Percentiles rank a stretch among this genome's conserved stretches.
Conservation (phyloP, 2,888 invertebrate species). For the Aspidiotus destructor region DNA sequence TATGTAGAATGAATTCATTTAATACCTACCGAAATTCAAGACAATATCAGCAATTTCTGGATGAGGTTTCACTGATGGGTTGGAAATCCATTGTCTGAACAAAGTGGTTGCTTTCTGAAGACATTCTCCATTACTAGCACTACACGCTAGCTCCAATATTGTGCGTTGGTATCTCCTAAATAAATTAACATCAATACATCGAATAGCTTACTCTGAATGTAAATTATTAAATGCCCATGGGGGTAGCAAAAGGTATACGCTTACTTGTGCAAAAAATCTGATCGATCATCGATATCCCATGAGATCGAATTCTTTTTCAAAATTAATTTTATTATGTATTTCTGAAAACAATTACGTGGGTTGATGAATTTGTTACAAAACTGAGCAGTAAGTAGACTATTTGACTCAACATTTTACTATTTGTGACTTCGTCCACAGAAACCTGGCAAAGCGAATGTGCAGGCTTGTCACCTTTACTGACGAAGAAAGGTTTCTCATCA, state of each 20-base stretch:
- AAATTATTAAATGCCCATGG: background rate
- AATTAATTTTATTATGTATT: constrained; percentile 30
- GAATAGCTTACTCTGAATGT: background rate
- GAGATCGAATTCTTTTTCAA: constrained; percentile 9
- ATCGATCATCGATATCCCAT: constrained; percentile 20
- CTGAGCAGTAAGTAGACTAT: background rate
- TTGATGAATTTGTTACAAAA: background rate
- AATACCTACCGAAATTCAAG: constrained; percentile 17
- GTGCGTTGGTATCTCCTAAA: constrained; percentile 54
- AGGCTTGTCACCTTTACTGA: no score
- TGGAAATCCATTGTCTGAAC: constrained; percentile 44
- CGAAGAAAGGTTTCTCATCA: no score
- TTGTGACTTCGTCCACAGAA: no score
- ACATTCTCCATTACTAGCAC: constrained; percentile 53
- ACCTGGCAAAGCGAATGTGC: no score
- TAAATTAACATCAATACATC: constrained; percentile 36
- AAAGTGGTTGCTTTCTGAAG: constrained; percentile 49
- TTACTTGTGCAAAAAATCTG: constrained; percentile 15
- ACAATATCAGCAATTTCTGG: constrained; percentile 49
- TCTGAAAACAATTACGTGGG: constrained; percentile 23
- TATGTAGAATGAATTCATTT: no score
- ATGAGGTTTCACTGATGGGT: constrained; percentile 22
- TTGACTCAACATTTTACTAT: background rate
- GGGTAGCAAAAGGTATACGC: background rate
- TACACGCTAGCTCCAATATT: constrained; percentile 56